Conservation (phyloP, 1,140 invertebrate genomes). For the Trichoplusia ni region DNA sequence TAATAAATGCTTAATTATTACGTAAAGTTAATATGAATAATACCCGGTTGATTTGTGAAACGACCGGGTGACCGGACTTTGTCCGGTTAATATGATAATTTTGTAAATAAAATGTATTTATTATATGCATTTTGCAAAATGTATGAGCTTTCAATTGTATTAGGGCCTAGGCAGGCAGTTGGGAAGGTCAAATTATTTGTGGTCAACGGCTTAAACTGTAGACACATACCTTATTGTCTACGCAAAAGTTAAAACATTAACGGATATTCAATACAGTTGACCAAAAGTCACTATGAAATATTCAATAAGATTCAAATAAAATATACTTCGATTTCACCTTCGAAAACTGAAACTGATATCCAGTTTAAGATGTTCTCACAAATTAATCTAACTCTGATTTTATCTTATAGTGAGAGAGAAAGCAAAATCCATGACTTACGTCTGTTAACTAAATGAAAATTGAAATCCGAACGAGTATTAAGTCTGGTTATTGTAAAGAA, state of each 20-base stretch:
- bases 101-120: constrained; percentile 34
- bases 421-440: no score
- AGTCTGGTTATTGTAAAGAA: not conserved
- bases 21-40: no score
- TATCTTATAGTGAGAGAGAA: no score
- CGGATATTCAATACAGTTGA: no score
- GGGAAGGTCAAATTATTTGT: constrained; percentile 9
- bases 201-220: not conserved
- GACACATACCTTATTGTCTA: not conserved
- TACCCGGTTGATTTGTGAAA: not conserved
- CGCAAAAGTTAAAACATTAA: no score
- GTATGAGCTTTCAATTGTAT: constrained; percentile 42
- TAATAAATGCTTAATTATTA: not conserved
- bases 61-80: not conserved
- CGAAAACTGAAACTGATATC: no score
- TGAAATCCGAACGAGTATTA: not conserved
- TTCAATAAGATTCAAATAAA: no score
- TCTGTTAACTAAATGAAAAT: not conserved
- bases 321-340: no score
- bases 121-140: constrained; percentile 44
- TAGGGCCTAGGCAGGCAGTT: constrained; percentile 7
- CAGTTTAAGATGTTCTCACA: no score
- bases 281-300: no score
- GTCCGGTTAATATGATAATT: constrained; percentile 5
- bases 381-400: no score